These are phyloP conservation scores for Apotomis turbidana DNA, from an alignment of 2,888 invertebrate genomes.

Conservation along the genomic window DNA sequence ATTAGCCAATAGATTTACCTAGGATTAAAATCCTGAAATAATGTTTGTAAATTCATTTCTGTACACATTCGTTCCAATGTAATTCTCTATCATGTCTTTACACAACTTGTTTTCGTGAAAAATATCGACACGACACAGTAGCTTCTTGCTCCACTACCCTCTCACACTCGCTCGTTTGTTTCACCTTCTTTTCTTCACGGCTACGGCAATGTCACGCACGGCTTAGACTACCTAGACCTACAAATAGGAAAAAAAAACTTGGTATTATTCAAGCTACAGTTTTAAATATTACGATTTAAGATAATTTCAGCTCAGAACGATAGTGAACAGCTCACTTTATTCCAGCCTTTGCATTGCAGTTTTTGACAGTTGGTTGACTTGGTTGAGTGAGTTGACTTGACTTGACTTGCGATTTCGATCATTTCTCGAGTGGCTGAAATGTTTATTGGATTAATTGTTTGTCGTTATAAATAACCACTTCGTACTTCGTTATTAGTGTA, in stretches of 20 bases:
- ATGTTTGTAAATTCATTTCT: constrained; percentile 93
- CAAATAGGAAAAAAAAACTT: not conserved
- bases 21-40: constrained; percentile 96
- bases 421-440: too few species aligned
- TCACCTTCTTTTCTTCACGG: not conserved
- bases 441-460: not conserved
- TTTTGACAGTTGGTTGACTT: constrained; percentile 1
- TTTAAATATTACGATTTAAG: not conserved
- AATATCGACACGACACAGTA: constrained; percentile 21
- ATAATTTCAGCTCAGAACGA: not conserved
- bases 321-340: not conserved
- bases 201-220: not conserved
- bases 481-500: not conserved
- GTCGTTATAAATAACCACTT: not conserved
- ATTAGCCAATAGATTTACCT: constrained; percentile 83
- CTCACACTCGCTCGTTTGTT: not conserved
- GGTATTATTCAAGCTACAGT: constrained; percentile 10
- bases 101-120: constrained; percentile 14
- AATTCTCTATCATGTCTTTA: constrained; percentile 58
- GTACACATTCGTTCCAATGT: constrained; percentile 70
- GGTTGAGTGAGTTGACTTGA: not conserved
- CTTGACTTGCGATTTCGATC: too few species aligned
- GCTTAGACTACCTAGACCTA: not conserved
- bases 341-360: too few species aligned
- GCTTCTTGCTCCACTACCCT: constrained; percentile 8